Evolutionary conservation across 2,888 invertebrate species (phyloP), one percentile per base, ranked within the genome.

Genomic region (Gryllus longicercus): DNA sequence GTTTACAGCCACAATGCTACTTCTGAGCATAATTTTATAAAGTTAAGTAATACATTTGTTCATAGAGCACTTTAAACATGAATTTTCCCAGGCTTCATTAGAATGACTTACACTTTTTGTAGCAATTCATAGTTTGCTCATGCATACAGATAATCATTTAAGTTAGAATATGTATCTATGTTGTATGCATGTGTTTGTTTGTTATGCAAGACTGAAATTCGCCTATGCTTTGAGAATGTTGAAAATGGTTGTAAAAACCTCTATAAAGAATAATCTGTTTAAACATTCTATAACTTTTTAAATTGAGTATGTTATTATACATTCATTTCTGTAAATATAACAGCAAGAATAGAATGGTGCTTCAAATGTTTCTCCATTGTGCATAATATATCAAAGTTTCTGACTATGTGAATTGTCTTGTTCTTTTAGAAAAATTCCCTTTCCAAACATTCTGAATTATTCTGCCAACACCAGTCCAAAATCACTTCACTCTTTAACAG

Each of bases 281-380:
- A 25, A 25, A 16, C 16, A 76, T 23, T 18, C 23, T 76, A 25
- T 23, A 76, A 76, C 76, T 25, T 25, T 76, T 76, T 38, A 76
- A 38, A 76, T 25, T 25, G 23, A 76, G 16, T 76, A 76, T 76
- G 23, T 76, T 25, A 23, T 78, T n/a, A 79, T 79, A 75, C 50
- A 75, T 50, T 50, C 23, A 51, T n/a, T 21, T 74, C 25, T 50
- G 63, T 63, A 63, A 74, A 12, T 50, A 77, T 77, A 51, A 75
- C 77, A 78, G 77, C 25, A 50, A 78, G 80, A 80, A 80, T 78
- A 80, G 80, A 80, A 78, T 80, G 80, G 80, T 80, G 80, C 80
- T 80, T 80, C 74, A 74, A 77, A 80, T 79, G 38, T 79, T 51
- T 51, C 38, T 76, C n/a, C 63, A 63, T 14, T 63, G 63, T 63